phyloP scores from a whole-genome alignment of 2,797 vertebrate genomes.

The Geotrypetes seraphini region DNA sequence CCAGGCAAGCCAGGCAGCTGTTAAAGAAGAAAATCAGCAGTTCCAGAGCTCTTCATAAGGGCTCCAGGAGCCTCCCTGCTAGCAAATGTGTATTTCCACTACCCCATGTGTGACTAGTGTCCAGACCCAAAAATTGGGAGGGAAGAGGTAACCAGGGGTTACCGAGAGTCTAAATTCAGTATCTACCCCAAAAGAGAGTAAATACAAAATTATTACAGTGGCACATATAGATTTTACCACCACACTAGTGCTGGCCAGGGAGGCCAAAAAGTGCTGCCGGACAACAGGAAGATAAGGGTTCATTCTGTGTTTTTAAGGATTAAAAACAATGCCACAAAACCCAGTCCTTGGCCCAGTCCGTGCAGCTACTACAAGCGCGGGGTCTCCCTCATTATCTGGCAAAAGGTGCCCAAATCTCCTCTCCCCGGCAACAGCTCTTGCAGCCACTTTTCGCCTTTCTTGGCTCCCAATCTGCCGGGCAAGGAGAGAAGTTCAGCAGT shows the following conservation, averaged over 20 bases:
- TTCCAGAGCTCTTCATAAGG: slow-evolving; percentile 92
- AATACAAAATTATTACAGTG: slow-evolving; percentile 61
- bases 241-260: slow-evolving; percentile 85
- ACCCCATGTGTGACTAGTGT: slow-evolving; percentile 82
- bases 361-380: too few relatives aligned
- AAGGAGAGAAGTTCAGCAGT: slow-evolving; percentile 27
- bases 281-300: slow-evolving; percentile 86
- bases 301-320: too few relatives aligned
- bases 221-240: slow-evolving; percentile 86
- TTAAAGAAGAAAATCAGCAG: slow-evolving; percentile 94
- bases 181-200: slow-evolving; percentile 72
- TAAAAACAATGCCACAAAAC: too few relatives aligned
- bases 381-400: too few relatives aligned
- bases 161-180: slow-evolving; percentile 73
- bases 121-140: slow-evolving; percentile 93
- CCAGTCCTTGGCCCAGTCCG: too few relatives aligned
- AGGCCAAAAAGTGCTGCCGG: slow-evolving; percentile 78
- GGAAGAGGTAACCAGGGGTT: slow-evolving; percentile 87
- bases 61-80: slow-evolving; percentile 85
- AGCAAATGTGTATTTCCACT: slow-evolving; percentile 76
- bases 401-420: too few relatives aligned
- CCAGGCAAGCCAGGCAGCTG: too few relatives aligned
- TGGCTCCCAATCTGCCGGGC: too few relatives aligned
- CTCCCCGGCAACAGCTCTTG: too few relatives aligned
- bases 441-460: too few relatives aligned